Percentiles rank a stretch among this genome's conserved stretches.
Conservation (phyloP, 2,797 vertebrate species). For the Silurus lanzhouensis region DNA sequence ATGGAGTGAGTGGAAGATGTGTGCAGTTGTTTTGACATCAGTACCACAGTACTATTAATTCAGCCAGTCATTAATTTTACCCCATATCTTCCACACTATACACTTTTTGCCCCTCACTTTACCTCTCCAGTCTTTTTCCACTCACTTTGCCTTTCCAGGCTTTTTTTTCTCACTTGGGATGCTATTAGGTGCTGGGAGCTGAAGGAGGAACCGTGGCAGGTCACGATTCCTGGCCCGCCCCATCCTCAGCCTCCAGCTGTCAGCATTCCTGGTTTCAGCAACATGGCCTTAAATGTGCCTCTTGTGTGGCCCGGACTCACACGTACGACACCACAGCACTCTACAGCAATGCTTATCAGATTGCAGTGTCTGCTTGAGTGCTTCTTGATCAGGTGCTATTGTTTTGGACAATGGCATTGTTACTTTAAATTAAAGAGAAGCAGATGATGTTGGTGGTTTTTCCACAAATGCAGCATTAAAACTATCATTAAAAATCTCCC, state of each 20-base stretch:
- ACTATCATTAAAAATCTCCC: constrained; percentile 19
- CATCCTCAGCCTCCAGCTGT: constrained; percentile 45
- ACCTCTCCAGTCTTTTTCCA: constrained; percentile 5
- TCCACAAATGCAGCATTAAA: constrained; percentile 1
- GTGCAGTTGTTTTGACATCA: constrained; percentile 37
- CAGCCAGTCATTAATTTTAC: constrained; percentile 44
- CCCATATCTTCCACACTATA: constrained; percentile 44
- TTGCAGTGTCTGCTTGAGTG: constrained; percentile 18
- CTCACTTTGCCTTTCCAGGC: too few relatives aligned
- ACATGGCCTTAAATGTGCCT: constrained; percentile 54
- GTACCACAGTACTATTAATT: constrained; percentile 19
- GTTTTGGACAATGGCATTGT: constrained; percentile 39
- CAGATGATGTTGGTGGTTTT: background rate
- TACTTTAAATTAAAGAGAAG: constrained; percentile 30
- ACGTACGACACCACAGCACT: constrained; percentile 25
- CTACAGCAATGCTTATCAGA: constrained; percentile 28
- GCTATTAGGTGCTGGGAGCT: constrained; percentile 35
- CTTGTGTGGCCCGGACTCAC: constrained; percentile 22
- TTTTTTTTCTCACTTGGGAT: constrained; percentile 18
- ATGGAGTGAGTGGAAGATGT: constrained; percentile 37
- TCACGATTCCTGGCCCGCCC: constrained; percentile 48
- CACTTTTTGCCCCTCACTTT: too few relatives aligned
- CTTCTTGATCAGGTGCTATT: constrained; percentile 45
- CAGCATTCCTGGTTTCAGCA: constrained; percentile 56
- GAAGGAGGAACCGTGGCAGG: constrained; percentile 33